Base-by-base conservation (phyloP, 2,888 invertebrate species). In the Trichacis sp. region DNA sequence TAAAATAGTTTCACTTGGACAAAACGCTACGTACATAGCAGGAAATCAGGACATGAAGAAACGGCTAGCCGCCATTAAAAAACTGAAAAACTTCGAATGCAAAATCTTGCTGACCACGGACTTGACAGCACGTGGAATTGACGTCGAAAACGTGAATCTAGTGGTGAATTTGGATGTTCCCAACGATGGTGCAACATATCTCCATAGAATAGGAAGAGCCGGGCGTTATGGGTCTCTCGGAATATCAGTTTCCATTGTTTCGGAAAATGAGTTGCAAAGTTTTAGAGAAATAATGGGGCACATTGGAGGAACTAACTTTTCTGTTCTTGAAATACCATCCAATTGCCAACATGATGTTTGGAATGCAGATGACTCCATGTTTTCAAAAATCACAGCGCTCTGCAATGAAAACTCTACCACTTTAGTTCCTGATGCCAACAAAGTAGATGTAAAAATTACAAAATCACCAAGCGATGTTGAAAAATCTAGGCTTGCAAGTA, bases 131-230 rank as follows among this genome's bases (percentile, higher is more conserved):
- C 88, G 99, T 70, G 99, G 99, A 9, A 93, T 99, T 68, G 98
- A 99, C 87, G 94, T 93, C 1, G 92, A 94, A 70, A 93, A 95
- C 85, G 92, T 98, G 8, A 95, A 98, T 87, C 84, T 99, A 62
- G 93, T 99, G 0, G 88, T 99, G 6, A 98, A 98, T 84, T 89
- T 97, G 77, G 98, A 98, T 81, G 86, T 94, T 24, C 96, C 98
- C 0, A 78, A 79, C 67, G 92, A 93, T 77, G 87, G 90, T 71
- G 91, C 92, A 68, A 95, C 94, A 14, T 97, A 97, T 86, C 88
- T 97, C 67, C 98, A 99, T 86, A 88, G 98, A 77, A 96, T 97
- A 80, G 98, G 98, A 0, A 88, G 98, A 75, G 96, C 97, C 42
- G 98, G 98, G 0, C 88, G 98, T 64, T 98, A 92, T 87, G 98